A percentile compares a stretch with the other conserved stretches of the same genome.
These are phyloP conservation scores for Bombycilla garrulus DNA, from an alignment of 2,113 vertebrate genomes.

Conservation along the genomic window DNA sequence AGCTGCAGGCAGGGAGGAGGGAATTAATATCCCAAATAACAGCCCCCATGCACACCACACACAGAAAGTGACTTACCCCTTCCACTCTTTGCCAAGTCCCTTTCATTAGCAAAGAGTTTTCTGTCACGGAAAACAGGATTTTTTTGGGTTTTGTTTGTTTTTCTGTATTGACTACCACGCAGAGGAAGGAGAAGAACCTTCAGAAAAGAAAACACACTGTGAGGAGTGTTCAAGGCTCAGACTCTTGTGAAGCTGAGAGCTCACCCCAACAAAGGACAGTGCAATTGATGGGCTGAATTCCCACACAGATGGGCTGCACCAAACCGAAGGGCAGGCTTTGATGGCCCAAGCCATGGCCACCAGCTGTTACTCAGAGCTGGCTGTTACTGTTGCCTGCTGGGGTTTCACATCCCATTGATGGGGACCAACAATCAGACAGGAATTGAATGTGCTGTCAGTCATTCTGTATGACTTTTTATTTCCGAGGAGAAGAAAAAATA, in stretches of 20 bases:
- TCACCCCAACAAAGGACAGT: neutral
- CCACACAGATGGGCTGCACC: fast-evolving
- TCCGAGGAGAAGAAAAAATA: neutral
- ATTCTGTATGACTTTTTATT: neutral
- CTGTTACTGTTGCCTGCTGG: no score
- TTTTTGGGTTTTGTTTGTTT: neutral
- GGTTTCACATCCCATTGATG: fast-evolving
- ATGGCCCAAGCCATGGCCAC: fast-evolving
- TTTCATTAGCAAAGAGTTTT: neutral
- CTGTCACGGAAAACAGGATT: neutral
- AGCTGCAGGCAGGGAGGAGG: neutral
- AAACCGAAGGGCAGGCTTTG: fast-evolving
- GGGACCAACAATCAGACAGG: neutral
- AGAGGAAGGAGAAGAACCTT: neutral
- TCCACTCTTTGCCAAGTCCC: neutral
- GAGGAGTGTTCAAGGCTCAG: neutral
- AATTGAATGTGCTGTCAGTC: neutral
- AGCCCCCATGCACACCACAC: no score
- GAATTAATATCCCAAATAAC: fast-evolving
- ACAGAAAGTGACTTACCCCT: neutral
- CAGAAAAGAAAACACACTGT: fast-evolving
- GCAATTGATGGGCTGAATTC: neutral
- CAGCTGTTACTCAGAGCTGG: no score
- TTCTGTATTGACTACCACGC: neutral
- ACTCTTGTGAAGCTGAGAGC: neutral